These are phyloP conservation scores for Agrochola lota DNA, from an alignment of 2,888 invertebrate genomes.

Conservation along the genomic window DNA sequence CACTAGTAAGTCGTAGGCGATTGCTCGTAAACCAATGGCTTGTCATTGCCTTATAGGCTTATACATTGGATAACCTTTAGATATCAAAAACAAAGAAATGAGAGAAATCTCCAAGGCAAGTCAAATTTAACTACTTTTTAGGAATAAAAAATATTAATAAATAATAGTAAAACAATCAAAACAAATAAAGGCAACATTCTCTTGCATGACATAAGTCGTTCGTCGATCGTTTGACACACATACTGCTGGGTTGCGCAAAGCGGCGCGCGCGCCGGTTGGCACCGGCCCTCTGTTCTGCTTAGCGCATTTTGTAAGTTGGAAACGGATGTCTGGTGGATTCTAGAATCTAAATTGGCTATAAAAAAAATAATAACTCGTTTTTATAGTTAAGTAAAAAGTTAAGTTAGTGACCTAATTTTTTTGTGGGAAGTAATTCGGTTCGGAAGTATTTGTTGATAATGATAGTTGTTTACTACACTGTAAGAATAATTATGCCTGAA, in stretches of 20 bases:
- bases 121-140: not conserved
- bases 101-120: not conserved
- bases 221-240: constrained; percentile 84
- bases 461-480: not conserved
- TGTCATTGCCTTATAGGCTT: constrained; percentile 9
- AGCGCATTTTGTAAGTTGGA: constrained; percentile 73
- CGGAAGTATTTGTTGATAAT: not conserved
- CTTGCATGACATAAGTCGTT: constrained; percentile 78
- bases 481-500: not conserved
- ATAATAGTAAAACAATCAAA: constrained; percentile 60
- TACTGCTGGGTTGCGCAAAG: constrained; percentile 79
- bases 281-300: constrained; percentile 73
- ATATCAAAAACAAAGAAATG: not conserved
- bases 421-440: not conserved
- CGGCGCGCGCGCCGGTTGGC: constrained; percentile 77
- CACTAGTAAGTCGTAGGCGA: constrained; percentile 35
- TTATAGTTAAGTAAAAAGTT: constrained; percentile 6
- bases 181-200: constrained; percentile 73
- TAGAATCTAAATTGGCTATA: constrained; percentile 62
- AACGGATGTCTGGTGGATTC: constrained; percentile 72
- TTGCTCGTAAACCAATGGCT: constrained; percentile 33
- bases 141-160: not conserved
- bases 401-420: not conserved
- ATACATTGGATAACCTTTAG: constrained; percentile 3
- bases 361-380: constrained; percentile 33